Evolutionary conservation across 2,113 vertebrate genomes (phyloP).

Genomic region (Reinhardtius hippoglossoides): DNA sequence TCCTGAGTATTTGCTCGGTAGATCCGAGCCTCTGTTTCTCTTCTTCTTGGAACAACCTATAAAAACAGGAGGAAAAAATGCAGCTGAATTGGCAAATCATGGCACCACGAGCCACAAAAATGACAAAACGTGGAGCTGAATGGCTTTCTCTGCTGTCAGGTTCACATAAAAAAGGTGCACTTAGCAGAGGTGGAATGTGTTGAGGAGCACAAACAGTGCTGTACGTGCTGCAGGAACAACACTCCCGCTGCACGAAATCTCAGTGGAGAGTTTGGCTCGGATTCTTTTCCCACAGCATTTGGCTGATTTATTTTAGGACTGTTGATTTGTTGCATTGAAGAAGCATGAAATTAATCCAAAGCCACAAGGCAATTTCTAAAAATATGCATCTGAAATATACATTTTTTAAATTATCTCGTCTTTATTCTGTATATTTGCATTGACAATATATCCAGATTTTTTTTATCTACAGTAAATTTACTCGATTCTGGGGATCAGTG

Average conservation of each 20-base stretch:
- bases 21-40: background rate
- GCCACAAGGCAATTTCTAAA: background rate
- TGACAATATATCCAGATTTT: background rate
- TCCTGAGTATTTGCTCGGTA: background rate
- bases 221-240: background rate
- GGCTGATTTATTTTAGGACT: too few relatives aligned
- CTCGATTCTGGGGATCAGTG: background rate
- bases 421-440: too few relatives aligned
- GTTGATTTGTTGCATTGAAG: background rate
- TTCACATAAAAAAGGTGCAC: background rate
- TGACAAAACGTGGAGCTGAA: constrained; percentile 5
- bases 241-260: background rate
- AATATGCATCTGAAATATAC: background rate
- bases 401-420: too few relatives aligned
- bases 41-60: background rate
- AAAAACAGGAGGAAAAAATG: background rate
- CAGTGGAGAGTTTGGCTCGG: background rate
- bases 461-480: too few relatives aligned
- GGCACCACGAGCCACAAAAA: background rate
- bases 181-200: constrained; percentile 22
- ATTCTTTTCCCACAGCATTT: background rate
- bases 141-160: constrained; percentile 11
- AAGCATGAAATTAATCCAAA: background rate
- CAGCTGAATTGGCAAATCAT: constrained; percentile 2
- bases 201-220: constrained; percentile 8